These are phyloP conservation scores for Gymnoscopelus microlampas DNA, from an alignment of 2,797 vertebrate species.

Conservation along the genomic window DNA sequence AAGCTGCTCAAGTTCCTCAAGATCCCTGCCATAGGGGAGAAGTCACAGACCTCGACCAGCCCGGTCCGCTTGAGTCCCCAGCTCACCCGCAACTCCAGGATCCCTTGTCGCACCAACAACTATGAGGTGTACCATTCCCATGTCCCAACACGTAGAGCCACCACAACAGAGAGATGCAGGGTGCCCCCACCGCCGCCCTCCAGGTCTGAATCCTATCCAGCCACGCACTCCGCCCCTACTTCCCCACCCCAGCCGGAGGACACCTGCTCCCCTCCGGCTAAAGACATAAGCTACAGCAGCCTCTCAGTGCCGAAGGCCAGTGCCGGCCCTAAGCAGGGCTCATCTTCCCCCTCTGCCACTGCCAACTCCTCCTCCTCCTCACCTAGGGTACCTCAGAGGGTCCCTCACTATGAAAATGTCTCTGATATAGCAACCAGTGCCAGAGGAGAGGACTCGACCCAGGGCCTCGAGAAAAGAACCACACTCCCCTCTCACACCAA, in stretches of 20 bases:
- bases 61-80: constrained; percentile 91
- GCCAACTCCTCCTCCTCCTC: constrained; percentile 43
- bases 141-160: constrained; percentile 81
- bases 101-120: constrained; percentile 92
- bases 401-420: constrained; percentile 88
- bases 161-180: constrained; percentile 82
- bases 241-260: constrained; percentile 81
- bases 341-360: neutral
- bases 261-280: constrained; percentile 59
- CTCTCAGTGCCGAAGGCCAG: constrained; percentile 72
- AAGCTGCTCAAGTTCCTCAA: constrained; percentile 92
- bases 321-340: constrained; percentile 51
- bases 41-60: constrained; percentile 75
- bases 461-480: constrained; percentile 73
- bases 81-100: constrained; percentile 89
- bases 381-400: constrained; percentile 71
- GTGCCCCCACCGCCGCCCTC: constrained; percentile 77
- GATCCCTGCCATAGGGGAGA: constrained; percentile 86
- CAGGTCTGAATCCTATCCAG: constrained; percentile 79
- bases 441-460: constrained; percentile 57
- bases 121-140: constrained; percentile 92
- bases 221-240: constrained; percentile 80
- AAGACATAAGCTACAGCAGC: constrained; percentile 77
- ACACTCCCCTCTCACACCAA: constrained; percentile 78
- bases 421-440: constrained; percentile 68